phyloP scores from a whole-genome alignment of 2,113 vertebrate species.

The Geococcyx californianus region DNA sequence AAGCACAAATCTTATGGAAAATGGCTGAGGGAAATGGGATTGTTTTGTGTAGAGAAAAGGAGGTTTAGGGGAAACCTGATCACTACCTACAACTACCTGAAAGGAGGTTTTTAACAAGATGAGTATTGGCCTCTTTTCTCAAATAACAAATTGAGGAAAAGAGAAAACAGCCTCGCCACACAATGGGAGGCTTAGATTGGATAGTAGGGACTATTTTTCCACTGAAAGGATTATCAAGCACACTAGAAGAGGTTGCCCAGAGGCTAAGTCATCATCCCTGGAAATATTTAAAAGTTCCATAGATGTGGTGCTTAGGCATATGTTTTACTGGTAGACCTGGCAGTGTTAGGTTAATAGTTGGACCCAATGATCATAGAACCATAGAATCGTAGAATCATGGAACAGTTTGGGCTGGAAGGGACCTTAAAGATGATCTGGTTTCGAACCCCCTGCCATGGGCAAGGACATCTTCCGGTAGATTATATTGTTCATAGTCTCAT shows the following conservation, averaged over 20 bases:
- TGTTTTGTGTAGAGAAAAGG: background rate
- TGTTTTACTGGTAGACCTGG: background rate
- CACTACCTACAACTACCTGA: too few species aligned
- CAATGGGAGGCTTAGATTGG: background rate
- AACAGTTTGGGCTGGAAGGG: too few species aligned
- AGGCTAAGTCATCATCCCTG: too few species aligned
- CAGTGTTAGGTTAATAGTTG: background rate
- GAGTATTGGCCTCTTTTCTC: too few species aligned
- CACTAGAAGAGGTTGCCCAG: background rate
- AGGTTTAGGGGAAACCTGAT: background rate
- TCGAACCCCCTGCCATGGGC: too few species aligned
- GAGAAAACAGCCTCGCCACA: background rate
- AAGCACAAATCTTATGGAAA: background rate
- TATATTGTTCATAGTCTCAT: too few species aligned
- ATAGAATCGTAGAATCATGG: too few species aligned
- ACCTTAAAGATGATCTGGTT: too few species aligned
- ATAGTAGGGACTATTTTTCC: background rate
- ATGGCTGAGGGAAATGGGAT: background rate
- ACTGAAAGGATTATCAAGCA: background rate
- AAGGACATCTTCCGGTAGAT: too few species aligned
- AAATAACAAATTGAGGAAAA: background rate
- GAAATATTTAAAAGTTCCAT: background rate
- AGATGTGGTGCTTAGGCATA: fast-evolving
- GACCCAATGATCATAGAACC: background rate
- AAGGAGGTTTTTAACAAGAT: too few species aligned